Conservation (phyloP, 2,797 vertebrate species). For the Setipinna tenuifilis region DNA sequence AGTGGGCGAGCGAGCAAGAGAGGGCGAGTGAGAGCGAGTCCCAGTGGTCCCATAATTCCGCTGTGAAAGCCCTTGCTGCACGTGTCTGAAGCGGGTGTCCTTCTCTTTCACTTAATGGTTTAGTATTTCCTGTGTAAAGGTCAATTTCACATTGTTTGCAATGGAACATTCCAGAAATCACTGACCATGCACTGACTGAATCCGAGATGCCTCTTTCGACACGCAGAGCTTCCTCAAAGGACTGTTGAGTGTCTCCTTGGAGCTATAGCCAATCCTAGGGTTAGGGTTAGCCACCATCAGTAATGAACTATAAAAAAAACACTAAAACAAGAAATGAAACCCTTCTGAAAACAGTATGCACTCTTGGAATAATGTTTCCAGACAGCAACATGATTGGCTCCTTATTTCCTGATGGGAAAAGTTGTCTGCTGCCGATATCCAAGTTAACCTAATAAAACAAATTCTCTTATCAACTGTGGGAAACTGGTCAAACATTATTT, state of each 20-base stretch:
- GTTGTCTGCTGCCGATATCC: too few species aligned
- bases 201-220: not conserved
- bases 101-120: not conserved
- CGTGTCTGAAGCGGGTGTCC: not conserved
- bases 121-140: constrained; percentile 21
- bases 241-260: not conserved
- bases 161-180: not conserved
- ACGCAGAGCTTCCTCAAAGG: not conserved
- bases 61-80: not conserved
- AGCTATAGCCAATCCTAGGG: not conserved
- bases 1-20: not conserved
- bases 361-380: too few species aligned
- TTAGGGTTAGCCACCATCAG: not conserved
- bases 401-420: too few species aligned
- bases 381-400: too few species aligned
- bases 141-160: not conserved
- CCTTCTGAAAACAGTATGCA: too few species aligned
- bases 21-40: not conserved
- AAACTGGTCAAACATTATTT: too few species aligned
- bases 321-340: not conserved
- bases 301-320: not conserved
- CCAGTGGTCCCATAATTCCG: not conserved
- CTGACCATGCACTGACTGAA: not conserved
- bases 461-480: too few species aligned
- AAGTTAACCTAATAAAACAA: too few species aligned